These are phyloP conservation scores for Bhutanitis thaidina DNA, from an alignment of 2,888 invertebrate species.

Conservation along the genomic window DNA sequence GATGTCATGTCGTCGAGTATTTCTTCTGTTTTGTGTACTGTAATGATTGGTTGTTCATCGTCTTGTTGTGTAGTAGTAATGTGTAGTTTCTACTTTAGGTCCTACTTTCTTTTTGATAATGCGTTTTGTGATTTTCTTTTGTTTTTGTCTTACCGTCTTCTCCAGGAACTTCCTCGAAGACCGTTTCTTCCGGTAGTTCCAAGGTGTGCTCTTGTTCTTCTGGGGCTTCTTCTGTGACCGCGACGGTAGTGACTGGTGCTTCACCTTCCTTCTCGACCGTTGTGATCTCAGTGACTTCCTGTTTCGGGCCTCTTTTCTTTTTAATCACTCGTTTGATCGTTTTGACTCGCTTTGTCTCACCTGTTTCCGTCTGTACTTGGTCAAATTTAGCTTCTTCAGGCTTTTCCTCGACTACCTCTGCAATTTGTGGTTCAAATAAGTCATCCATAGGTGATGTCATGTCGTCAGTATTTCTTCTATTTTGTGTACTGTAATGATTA, in stretches of 20 bases:
- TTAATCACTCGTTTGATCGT: constrained; percentile 43
- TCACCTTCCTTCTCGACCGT: constrained; percentile 29
- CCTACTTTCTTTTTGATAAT: too few relatives aligned
- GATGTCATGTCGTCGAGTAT: too few relatives aligned
- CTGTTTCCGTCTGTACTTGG: too few relatives aligned
- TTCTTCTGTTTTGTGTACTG: too few relatives aligned
- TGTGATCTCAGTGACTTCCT: constrained; percentile 25
- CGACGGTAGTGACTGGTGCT: constrained; percentile 23
- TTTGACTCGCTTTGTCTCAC: neutral
- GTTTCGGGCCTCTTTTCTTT: constrained; percentile 23
- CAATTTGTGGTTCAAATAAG: neutral
- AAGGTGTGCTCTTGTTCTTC: neutral
- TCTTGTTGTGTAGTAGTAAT: too few relatives aligned
- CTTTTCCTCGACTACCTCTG: neutral
- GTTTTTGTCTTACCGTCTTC: too few relatives aligned
- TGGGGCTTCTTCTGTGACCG: constrained; percentile 28
- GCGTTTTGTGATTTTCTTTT: too few relatives aligned
- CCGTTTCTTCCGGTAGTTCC: too few relatives aligned
- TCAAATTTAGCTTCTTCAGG: constrained; percentile 23
- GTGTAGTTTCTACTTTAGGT: too few relatives aligned
- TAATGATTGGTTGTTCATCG: too few relatives aligned
- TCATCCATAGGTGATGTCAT: constrained; percentile 8
- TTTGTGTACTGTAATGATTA: too few relatives aligned
- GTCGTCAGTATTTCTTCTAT: constrained; percentile 34
- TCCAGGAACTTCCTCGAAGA: too few relatives aligned